These are phyloP conservation scores for Disparrhopalites patrizii DNA, from an alignment of 2,888 invertebrate genomes.

Conservation along the genomic window DNA sequence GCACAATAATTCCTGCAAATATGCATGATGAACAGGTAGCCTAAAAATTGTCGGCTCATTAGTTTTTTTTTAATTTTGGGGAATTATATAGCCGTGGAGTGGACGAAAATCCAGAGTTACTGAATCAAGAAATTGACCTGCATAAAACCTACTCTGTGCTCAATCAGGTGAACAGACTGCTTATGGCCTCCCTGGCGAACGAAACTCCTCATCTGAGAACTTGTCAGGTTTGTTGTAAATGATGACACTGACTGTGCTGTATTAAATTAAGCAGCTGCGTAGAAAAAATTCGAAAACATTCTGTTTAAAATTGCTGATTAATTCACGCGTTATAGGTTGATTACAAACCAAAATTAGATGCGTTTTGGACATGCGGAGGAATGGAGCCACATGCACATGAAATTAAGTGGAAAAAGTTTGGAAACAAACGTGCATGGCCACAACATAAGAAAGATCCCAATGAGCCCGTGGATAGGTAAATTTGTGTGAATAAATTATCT, in stretches of 20 bases:
- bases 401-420: slow-evolving; percentile 53
- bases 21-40: neutral
- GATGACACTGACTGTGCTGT: neutral
- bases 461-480: slow-evolving; percentile 44
- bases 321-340: slow-evolving; percentile 59
- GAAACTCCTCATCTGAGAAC: slow-evolving; percentile 62
- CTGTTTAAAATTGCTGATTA: neutral
- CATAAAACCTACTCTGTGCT: slow-evolving; percentile 49
- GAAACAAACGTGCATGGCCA: neutral
- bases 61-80: neutral
- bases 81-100: neutral
- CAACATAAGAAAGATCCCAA: slow-evolving; percentile 16
- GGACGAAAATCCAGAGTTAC: slow-evolving; percentile 30
- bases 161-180: slow-evolving; percentile 66
- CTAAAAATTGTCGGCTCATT: neutral
- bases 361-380: slow-evolving; percentile 80
- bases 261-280: neutral
- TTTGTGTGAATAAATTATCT: neutral
- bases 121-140: slow-evolving; percentile 51
- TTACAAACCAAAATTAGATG: slow-evolving; percentile 72
- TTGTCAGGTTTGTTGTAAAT: slow-evolving; percentile 56
- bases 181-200: slow-evolving; percentile 60
- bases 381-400: slow-evolving; percentile 58
- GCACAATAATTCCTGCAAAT: neutral
- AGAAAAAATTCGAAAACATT: no score